phyloP scores from a whole-genome alignment of 35 echinoderm and acorn worm species.

The Heliocidaris erythrogramma region DNA sequence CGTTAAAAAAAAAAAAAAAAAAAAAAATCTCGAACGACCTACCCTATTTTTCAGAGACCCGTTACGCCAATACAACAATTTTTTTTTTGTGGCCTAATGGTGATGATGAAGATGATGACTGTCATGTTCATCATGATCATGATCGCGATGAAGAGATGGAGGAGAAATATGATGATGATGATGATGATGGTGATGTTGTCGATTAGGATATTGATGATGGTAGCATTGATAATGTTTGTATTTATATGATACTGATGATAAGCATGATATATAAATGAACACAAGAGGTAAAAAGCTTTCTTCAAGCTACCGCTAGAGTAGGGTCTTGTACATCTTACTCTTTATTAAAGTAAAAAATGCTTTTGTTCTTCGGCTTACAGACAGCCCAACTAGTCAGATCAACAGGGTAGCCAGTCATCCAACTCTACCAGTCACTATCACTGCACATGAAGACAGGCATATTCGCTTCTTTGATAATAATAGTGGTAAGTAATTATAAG shows the following conservation, averaged over 20 bases:
- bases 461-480: constrained; percentile 99
- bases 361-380: constrained; percentile 30
- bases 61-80: too few relatives aligned
- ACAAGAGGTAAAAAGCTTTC: background rate
- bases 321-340: background rate
- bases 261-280: background rate
- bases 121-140: too few relatives aligned
- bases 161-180: background rate
- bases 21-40: too few relatives aligned
- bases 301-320: background rate
- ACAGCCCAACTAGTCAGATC: constrained; percentile 66
- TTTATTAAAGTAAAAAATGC: background rate
- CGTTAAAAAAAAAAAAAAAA: too few relatives aligned
- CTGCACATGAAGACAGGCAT: constrained; percentile 99
- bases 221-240: background rate
- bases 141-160: background rate
- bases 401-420: constrained; percentile 96
- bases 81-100: too few relatives aligned
- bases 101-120: background rate
- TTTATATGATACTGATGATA: background rate
- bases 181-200: background rate
- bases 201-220: background rate
- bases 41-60: too few relatives aligned
- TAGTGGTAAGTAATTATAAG: constrained; percentile 69
- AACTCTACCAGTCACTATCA: constrained; percentile 96